Evolutionary conservation across 2,797 vertebrate species (phyloP), one percentile per base, ranked within the genome.

Genomic region (Acanthis flammea): DNA sequence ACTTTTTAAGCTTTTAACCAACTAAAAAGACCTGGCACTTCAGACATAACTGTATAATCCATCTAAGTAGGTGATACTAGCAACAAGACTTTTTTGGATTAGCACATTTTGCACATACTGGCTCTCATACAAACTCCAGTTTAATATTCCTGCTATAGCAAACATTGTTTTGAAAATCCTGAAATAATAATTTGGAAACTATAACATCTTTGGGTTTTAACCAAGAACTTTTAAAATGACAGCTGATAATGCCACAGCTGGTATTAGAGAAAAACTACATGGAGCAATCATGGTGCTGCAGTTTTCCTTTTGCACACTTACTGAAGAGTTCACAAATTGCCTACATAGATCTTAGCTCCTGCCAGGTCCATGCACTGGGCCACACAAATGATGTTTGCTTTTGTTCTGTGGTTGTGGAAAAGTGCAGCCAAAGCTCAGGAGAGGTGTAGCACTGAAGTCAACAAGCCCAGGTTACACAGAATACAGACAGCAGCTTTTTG

Each of bases 201-300:
- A 31, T 83, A 81, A 73, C 76, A 94, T 72, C 62, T 94, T 81
- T 48, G 33, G 16, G 37, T 74, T 96, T 97, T 96, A 97, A 96
- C 67, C 67, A 96, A 96, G 78, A 95, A 76, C 58, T 94, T 97
- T 81, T 86, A 86, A 89, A 96, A 76, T 84, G 74, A 92, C 89
- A 97, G 80, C 33, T 97, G 92, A 74, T 94, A 94, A 96, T 73
- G 73, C 95, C 80, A 90, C 87, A 97, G 80, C 47, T 97, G 93
- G 62, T 93, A 94, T 76, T 94, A 95, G 83, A 96, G 81, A 95
- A 94, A 95, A 96, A 83, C 5, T 48, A 72, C 5, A 54, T 60
- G 83, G 80, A 96, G 58, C 60, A 77, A 89, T 87, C 88, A 91
- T 5, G 60, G 62, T 65, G 57, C 63, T 89, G 48, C 65, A 86